A percentile compares a stretch with the other conserved stretches of the same genome.
Evolutionary conservation across 2,888 invertebrate genomes (phyloP).

Genomic region (Pediacus dermestoides): DNA sequence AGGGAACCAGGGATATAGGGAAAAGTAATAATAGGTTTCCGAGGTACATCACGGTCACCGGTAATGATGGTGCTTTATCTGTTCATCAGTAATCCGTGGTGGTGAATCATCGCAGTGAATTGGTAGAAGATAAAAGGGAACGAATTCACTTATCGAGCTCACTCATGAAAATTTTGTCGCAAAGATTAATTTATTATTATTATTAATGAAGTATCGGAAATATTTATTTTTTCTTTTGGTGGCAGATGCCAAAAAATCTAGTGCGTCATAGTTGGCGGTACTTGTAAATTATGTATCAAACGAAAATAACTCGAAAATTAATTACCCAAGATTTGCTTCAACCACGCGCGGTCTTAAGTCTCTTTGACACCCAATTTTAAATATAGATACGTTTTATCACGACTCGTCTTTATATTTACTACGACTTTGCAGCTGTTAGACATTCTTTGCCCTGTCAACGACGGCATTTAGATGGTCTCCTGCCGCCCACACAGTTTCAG

Average conservation of each 20-base stretch:
- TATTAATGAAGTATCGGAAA: too few species aligned
- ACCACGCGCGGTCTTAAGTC: conserved; percentile 33
- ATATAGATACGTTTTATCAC: conserved; percentile 38
- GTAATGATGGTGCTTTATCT: conserved; percentile 16
- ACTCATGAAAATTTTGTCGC: too few species aligned
- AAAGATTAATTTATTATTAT: too few species aligned
- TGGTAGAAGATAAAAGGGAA: conserved; percentile 20
- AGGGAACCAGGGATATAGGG: too few species aligned
- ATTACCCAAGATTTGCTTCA: conserved; percentile 36
- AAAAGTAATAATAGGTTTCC: too few species aligned
- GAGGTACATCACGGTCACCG: background rate
- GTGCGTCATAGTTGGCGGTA: conserved; percentile 28
- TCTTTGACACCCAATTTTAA: conserved; percentile 42
- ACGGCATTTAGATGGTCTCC: conserved; percentile 37
- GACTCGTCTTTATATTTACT: conserved; percentile 27
- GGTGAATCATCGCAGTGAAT: too few species aligned
- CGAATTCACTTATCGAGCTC: conserved; percentile 26
- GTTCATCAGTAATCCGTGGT: conserved; percentile 12
- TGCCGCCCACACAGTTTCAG: conserved; percentile 34
- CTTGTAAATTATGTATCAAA: conserved; percentile 38
- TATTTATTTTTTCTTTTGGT: too few species aligned
- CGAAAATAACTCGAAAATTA: conserved; percentile 42
- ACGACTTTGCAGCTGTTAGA: conserved; percentile 33
- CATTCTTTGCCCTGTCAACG: conserved; percentile 39
- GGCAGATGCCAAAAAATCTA: conserved; percentile 5